phyloP scores from a whole-genome alignment of 2,888 invertebrate genomes.

The Aporophyla lueneburgensis region DNA sequence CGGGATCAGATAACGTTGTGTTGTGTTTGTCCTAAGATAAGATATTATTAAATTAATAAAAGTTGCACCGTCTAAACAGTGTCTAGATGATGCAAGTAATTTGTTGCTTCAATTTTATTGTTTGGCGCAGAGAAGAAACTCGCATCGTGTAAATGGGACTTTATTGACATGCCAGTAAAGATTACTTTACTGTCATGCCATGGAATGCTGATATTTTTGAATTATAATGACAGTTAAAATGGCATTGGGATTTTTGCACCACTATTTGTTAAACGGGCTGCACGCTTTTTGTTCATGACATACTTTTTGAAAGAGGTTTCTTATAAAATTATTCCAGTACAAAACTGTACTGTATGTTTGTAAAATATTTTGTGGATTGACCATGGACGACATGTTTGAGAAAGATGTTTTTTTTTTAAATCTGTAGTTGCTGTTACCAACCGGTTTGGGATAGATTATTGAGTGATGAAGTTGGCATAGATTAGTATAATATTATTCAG shows the following conservation, averaged over 20 bases:
- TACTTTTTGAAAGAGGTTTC: background rate
- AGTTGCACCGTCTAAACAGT: background rate
- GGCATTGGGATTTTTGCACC: slow-evolving; percentile 6
- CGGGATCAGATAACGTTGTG: too few relatives aligned
- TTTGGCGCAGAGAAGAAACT: background rate
- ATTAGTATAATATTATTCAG: slow-evolving; percentile 7
- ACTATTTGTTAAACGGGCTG: slow-evolving; percentile 4
- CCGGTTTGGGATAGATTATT: background rate
- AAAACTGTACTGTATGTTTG: background rate
- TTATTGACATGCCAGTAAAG: slow-evolving; percentile 18
- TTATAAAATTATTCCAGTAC: background rate
- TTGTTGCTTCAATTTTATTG: background rate
- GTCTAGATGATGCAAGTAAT: background rate
- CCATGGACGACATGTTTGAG: background rate
- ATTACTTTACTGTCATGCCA: background rate
- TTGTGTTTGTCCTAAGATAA: too few relatives aligned
- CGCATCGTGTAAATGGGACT: slow-evolving; percentile 1
- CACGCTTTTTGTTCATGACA: slow-evolving; percentile 14
- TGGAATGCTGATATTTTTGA: slow-evolving; percentile 3
- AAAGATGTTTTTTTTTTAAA: background rate
- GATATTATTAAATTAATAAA: too few relatives aligned
- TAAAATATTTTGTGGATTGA: background rate
- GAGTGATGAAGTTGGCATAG: background rate
- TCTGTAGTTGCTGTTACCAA: background rate
- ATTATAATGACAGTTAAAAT: background rate